These are phyloP conservation scores for Oreochromis grahami DNA, from an alignment of 2,797 vertebrate species.

Conservation along the genomic window DNA sequence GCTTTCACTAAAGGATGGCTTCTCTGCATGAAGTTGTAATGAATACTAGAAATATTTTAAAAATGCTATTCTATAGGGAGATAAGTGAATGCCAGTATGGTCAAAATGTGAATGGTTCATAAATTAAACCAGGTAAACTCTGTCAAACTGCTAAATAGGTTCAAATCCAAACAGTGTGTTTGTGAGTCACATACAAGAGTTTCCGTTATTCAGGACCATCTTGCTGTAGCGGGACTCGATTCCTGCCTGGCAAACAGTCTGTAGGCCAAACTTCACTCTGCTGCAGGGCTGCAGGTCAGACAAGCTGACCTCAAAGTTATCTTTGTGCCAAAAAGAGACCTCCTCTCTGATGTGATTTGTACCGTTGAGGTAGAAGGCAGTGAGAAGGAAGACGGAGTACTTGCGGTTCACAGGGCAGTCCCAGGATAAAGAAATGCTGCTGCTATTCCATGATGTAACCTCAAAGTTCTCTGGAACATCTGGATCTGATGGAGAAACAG, in stretches of 20 bases:
- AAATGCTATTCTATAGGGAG: background rate
- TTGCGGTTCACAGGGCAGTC: conserved; percentile 43
- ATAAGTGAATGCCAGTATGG: accelerated
- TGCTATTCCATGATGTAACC: conserved; percentile 50
- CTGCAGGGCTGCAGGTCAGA: conserved; percentile 61
- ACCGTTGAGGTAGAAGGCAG: conserved; percentile 48
- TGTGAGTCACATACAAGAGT: conserved; percentile 44
- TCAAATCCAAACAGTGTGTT: background rate
- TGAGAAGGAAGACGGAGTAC: conserved; percentile 60
- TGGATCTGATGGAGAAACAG: conserved; percentile 47
- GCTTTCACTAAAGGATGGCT: background rate
- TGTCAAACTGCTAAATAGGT: background rate
- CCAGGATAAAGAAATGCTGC: conserved; percentile 65
- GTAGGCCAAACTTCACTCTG: conserved; percentile 63
- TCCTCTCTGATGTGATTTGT: conserved; percentile 28
- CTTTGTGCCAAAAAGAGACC: conserved; percentile 1
- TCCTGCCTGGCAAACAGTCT: conserved; percentile 60
- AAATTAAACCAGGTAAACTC: background rate
- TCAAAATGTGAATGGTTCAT: background rate
- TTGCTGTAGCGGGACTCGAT: conserved; percentile 44
- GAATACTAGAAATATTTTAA: background rate
- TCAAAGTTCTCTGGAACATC: conserved; percentile 54
- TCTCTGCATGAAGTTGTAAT: background rate
- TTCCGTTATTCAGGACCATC: conserved; percentile 54
- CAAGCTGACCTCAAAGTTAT: conserved; percentile 21